Evolutionary conservation across 2,888 invertebrate species (phyloP).

Genomic region (Saturnia japonica): DNA sequence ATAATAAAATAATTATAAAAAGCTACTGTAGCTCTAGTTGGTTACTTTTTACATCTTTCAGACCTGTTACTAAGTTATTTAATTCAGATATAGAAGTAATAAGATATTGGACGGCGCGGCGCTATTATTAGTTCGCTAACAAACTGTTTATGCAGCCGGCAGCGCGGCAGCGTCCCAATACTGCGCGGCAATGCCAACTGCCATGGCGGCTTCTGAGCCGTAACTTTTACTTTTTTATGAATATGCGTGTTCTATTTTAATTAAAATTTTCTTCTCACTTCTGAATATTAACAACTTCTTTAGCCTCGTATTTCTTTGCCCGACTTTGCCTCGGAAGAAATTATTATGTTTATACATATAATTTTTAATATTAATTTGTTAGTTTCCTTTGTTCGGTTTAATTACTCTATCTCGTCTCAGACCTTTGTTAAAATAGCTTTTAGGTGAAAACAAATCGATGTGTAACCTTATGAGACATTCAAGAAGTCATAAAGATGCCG

Average conservation of each 20-base stretch:
- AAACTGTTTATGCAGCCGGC: slow-evolving; percentile 21
- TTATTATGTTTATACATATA: slow-evolving; percentile 21
- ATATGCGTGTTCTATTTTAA: slow-evolving; percentile 48
- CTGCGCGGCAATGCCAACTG: slow-evolving; percentile 35
- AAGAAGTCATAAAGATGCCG: slow-evolving; percentile 76
- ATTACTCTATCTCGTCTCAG: slow-evolving; percentile 1
- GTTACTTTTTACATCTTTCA: neutral
- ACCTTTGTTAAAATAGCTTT: slow-evolving; percentile 50
- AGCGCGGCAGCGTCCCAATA: slow-evolving; percentile 30
- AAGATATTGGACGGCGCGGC: slow-evolving; percentile 14
- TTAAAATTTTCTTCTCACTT: slow-evolving; percentile 46
- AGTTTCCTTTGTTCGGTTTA: slow-evolving; percentile 4
- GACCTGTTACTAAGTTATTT: neutral
- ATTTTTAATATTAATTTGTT: slow-evolving; percentile 18
- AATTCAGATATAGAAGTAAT: slow-evolving; percentile 23
- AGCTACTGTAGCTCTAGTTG: neutral
- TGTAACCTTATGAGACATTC: slow-evolving; percentile 79
- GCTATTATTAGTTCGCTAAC: slow-evolving; percentile 21
- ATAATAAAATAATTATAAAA: too few relatives aligned
- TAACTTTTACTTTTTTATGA: slow-evolving; percentile 46
- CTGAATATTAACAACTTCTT: slow-evolving; percentile 46
- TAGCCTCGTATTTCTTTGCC: slow-evolving; percentile 34
- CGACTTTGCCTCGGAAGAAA: slow-evolving; percentile 21
- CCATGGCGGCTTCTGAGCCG: slow-evolving; percentile 32
- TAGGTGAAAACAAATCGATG: slow-evolving; percentile 71